Percentiles rank a stretch among this genome's conserved stretches.
phyloP scores from a whole-genome alignment of 2,797 vertebrate genomes.

The Oreortyx pictus region DNA sequence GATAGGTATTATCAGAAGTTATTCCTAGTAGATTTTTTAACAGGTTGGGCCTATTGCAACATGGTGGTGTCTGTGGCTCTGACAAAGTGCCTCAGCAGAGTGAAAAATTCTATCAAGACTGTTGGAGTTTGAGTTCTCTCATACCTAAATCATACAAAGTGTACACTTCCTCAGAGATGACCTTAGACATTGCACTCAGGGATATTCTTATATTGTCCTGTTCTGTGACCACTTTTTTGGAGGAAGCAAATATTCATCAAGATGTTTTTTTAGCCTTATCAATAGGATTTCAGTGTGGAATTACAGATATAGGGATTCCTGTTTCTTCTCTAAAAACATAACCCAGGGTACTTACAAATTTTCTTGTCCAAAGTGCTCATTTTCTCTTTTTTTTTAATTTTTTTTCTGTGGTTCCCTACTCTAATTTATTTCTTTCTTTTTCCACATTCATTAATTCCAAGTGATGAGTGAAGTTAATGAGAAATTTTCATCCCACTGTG shows the following conservation, averaged over 20 bases:
- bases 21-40: background rate
- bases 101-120: background rate
- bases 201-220: background rate
- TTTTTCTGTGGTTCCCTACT: slow-evolving; percentile 57
- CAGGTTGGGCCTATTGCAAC: background rate
- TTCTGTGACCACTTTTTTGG: background rate
- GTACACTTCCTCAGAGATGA: background rate
- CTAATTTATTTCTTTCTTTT: slow-evolving; percentile 38
- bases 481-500: slow-evolving; percentile 44
- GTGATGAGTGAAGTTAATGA: slow-evolving; percentile 47
- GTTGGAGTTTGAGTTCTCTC: background rate
- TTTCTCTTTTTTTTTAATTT: background rate
- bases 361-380: background rate
- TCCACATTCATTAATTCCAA: slow-evolving; percentile 45
- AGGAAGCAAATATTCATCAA: background rate
- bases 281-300: background rate
- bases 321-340: background rate
- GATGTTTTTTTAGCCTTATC: background rate
- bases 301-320: background rate
- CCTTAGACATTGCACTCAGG: background rate
- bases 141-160: background rate
- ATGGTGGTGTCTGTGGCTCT: background rate
- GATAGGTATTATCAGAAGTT: background rate
- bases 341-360: background rate
- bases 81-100: background rate